Conservation (phyloP, 35 echinoderm and acorn worm species). For the Anneissia japonica region DNA sequence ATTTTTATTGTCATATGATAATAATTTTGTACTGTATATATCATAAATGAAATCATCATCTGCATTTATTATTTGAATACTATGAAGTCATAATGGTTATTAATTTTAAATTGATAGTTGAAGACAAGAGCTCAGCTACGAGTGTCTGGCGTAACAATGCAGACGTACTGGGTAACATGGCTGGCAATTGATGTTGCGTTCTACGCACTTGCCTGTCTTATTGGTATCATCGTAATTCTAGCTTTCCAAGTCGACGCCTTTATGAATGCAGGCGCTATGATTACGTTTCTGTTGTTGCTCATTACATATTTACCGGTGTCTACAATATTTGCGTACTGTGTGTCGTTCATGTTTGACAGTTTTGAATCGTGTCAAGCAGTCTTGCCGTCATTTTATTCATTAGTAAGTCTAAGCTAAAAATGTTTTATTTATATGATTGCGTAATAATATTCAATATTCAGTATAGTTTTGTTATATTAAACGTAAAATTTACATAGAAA, state of each 20-base stretch:
- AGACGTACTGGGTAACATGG: constrained; percentile 42
- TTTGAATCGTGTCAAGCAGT: constrained; percentile 29
- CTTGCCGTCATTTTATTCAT: not conserved
- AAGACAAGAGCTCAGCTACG: constrained; percentile 49
- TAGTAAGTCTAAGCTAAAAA: constrained; percentile 24
- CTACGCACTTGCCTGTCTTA: not conserved
- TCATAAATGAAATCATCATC: no score
- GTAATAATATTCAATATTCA: no score
- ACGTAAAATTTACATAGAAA: no score
- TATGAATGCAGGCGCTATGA: constrained; percentile 18
- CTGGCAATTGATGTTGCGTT: constrained; percentile 36
- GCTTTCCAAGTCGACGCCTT: constrained; percentile 32
- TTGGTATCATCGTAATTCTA: constrained; percentile 36
- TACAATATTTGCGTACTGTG: constrained; percentile 21
- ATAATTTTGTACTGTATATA: no score
- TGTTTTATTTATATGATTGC: no score
- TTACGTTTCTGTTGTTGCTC: constrained; percentile 31
- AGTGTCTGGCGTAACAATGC: constrained; percentile 23
- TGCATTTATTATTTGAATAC: no score
- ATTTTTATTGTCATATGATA: no score
- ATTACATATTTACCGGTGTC: constrained; percentile 33
- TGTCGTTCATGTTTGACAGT: constrained; percentile 44
- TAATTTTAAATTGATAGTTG: constrained; percentile 17
- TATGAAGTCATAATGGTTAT: no score
- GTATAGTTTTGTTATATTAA: no score